Base-by-base conservation (phyloP, 2,888 invertebrate genomes). In the Imbricaverruca yamaguchii region DNA sequence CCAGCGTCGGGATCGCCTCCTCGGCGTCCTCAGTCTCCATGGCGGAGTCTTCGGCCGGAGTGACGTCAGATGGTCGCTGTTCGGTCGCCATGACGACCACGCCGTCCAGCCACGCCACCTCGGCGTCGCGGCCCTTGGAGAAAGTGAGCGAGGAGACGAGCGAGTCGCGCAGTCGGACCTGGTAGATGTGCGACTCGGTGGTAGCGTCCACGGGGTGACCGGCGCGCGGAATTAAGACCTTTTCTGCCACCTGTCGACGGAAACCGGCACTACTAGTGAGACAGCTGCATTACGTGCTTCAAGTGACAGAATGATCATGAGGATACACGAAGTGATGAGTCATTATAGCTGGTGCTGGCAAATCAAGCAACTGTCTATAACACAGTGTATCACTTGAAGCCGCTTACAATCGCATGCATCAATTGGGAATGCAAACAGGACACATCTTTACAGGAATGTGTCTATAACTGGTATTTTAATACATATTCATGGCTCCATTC, bases 111-210 rank as follows among this genome's bases (percentile, higher is more conserved):
- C 98, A 99, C 0, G 98, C 95, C n/a, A 99, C 91, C 87, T 98
- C 98, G 0, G 95, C 93, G 57, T 83, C 84, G 79, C 92, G 92
- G 2, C 93, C 92, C 85, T 92, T 92, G 83, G 94, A 92, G 89
- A 98, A 96, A 83, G 92, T 90, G 82, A 98, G 88, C 13, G 94
- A 92, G 0, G 95, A 94, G 84, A 98, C 94, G 83, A 98, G 88
- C 9, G 95, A 93, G 88, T 98, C 98, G 3, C 96, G 96, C 77
- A 98, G 89, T 81, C 95, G 92, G 83, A 97, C 96, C 90, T 98
- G 98, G 87, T 97, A 98, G 85, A 99, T 99, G 86, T 98, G 96
- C 0, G 96, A 96, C 88, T 99, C 98, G 0, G 97, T 97, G 0
- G 99, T 98, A 0, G 96, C 98, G 87, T 99, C 98, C 8, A 99